Evolutionary conservation across 1,140 invertebrate genomes (phyloP).

Genomic region (Bombus terrestris): DNA sequence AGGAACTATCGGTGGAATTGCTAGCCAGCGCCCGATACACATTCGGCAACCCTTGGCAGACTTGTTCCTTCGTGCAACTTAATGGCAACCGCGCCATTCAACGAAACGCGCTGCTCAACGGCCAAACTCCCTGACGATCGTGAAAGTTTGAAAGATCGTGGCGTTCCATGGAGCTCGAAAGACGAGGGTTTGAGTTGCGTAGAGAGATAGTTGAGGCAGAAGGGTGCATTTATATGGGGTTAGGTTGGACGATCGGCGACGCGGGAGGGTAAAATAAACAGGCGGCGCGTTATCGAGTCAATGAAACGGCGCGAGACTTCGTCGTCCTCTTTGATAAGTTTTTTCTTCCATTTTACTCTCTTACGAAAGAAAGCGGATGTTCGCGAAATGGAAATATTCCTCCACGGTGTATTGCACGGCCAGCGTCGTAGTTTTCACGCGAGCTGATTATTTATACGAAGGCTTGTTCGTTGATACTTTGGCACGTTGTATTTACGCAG

Average conservation of each 20-base stretch:
- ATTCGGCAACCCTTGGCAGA: neutral
- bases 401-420: no score
- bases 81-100: conserved; percentile 27
- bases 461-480: neutral
- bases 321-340: conserved; percentile 57
- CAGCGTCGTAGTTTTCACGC: neutral
- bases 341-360: conserved; percentile 5
- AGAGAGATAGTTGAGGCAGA: conserved; percentile 14
- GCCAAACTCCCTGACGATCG: conserved; percentile 29
- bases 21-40: conserved; percentile 30
- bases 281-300: conserved; percentile 54
- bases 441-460: conserved; percentile 22
- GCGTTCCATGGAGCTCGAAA: conserved; percentile 16
- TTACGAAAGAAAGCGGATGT: neutral
- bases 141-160: conserved; percentile 55
- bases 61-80: conserved; percentile 33
- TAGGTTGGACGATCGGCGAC: conserved; percentile 26
- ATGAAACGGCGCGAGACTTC: conserved; percentile 33
- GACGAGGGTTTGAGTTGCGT: neutral
- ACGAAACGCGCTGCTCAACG: conserved; percentile 10
- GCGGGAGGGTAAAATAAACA: conserved; percentile 61
- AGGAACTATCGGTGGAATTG: conserved; percentile 30
- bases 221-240: conserved; percentile 71
- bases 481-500: neutral
- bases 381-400: conserved; percentile 8